Base-by-base conservation (phyloP, 2,888 invertebrate species). In the Drosophila basisetae region DNA sequence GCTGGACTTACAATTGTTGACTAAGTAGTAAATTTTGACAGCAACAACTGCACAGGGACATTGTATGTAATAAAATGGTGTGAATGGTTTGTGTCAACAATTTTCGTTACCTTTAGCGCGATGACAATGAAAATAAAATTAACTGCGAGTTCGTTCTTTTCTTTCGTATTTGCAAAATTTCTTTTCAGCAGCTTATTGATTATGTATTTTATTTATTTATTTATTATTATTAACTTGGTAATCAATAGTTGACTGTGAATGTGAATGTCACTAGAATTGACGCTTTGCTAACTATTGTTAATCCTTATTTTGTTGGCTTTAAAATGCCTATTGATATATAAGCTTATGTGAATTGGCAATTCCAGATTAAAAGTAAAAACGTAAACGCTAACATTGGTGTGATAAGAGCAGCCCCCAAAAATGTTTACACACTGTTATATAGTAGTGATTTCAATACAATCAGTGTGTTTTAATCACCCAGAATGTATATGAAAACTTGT, bases 361-460 rank as follows among this genome's bases (percentile, higher is more conserved):
- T 4, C 2, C 13, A 47, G 7, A 47, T 22, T 47, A 47, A 47
- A 22, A 22, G 4, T 47, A 16, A 47, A 22, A 47, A 13, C n/a
- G 18, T 18, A 39, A 18, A 18, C 39, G 39, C 18, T 39, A 9
- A 18, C 18, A 65, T 65, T 59, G 41, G 35, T 33, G 30, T 60
- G 69, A 80, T 63, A 74, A 78, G 73, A 72, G 83, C 69, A 62
- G 41, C 69, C 66, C 59, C 69, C 37, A 66, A 71, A 72, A 76
- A 68, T 89, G 73, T 77, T 89, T 77, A 83, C 73, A 62, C 69
- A 83, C 83, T 71, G 78, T 75, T 82, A 70, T 39, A 39, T 39
- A 18, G 18, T 18, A 39, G 39, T 39, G 9, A 18, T 18, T 39
- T 39, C 9, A 39, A 39, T 18, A 39, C 18, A 39, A 9, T 39